Percentiles rank a stretch among this genome's conserved stretches.
These are phyloP conservation scores for Martes flavigula DNA, from an alignment of 2,797 vertebrate genomes.

Conservation along the genomic window DNA sequence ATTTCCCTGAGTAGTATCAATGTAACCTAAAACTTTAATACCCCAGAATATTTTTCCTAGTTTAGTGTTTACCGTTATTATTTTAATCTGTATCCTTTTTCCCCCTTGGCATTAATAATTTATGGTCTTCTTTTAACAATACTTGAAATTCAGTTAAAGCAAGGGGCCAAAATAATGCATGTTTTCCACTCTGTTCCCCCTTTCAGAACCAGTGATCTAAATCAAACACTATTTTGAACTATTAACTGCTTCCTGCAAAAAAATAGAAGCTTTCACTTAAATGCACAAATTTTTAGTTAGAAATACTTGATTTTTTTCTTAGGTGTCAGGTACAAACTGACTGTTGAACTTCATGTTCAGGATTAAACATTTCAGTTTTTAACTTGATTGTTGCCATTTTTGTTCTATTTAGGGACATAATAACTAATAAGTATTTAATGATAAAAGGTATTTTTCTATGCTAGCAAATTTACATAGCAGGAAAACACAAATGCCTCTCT, in stretches of 20 bases:
- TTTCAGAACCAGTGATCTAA: conserved; percentile 26
- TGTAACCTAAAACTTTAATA: conserved; percentile 33
- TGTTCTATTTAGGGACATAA: not conserved
- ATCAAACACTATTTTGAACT: conserved; percentile 52
- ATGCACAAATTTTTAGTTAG: conserved; percentile 11
- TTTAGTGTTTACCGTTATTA: not conserved
- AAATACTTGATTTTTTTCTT: not conserved
- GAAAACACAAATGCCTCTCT: not conserved
- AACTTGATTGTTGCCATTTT: conserved; percentile 6
- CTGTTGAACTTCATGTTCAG: conserved; percentile 9
- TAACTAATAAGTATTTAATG: not conserved
- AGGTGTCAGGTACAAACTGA: not conserved
- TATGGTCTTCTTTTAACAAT: conserved; percentile 10
- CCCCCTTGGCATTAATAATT: not conserved
- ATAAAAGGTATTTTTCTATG: not conserved
- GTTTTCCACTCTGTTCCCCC: not conserved
- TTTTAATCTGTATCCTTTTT: not conserved
- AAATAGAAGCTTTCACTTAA: conserved; percentile 30
- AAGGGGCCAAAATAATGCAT: conserved; percentile 39
- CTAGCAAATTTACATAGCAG: not conserved
- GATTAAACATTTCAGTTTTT: conserved; percentile 25
- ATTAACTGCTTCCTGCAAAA: conserved; percentile 50
- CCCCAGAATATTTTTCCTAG: not conserved
- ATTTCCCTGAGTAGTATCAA: not conserved
- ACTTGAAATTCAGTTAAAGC: conserved; percentile 43